Evolutionary conservation across 2,113 vertebrate genomes (phyloP).

Genomic region (Notarius lentiginosus): DNA sequence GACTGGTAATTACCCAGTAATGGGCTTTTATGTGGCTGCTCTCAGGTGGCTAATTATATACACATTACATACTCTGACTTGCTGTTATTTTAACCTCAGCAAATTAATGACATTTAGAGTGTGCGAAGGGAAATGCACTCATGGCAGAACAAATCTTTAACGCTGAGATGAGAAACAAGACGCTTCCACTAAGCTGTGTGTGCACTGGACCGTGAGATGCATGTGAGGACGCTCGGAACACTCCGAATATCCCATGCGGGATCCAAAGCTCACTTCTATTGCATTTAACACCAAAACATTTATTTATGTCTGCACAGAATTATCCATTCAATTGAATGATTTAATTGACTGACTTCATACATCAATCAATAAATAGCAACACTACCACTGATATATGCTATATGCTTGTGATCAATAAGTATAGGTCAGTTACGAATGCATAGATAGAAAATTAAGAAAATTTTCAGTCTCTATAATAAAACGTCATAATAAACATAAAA

Average conservation of each 20-base stretch:
- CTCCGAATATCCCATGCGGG: background rate
- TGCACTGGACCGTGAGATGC: conserved; percentile 24
- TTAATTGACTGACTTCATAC: background rate
- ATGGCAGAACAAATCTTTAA: conserved; percentile 55
- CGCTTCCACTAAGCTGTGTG: conserved; percentile 28
- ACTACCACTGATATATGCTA: background rate
- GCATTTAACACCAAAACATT: background rate
- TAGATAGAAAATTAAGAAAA: background rate
- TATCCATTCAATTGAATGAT: background rate
- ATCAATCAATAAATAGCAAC: background rate
- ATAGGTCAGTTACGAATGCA: background rate
- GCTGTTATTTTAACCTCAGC: conserved; percentile 75
- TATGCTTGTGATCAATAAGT: background rate
- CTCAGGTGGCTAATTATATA: conserved; percentile 80
- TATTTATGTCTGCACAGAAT: background rate
- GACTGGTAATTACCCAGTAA: conserved; percentile 75
- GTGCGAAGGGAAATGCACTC: conserved; percentile 61
- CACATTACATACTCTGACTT: conserved; percentile 72
- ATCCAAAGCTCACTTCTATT: background rate
- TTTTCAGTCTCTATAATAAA: background rate
- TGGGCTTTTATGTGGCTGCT: conserved; percentile 76
- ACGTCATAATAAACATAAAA: background rate
- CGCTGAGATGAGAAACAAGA: conserved; percentile 42
- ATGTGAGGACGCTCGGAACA: background rate
- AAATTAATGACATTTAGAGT: conserved; percentile 73